Evolutionary conservation across 92 coral and sea anemone species (phyloP), one percentile per base, ranked within the genome.

Genomic region (Hydrozoanthus gracilis): DNA sequence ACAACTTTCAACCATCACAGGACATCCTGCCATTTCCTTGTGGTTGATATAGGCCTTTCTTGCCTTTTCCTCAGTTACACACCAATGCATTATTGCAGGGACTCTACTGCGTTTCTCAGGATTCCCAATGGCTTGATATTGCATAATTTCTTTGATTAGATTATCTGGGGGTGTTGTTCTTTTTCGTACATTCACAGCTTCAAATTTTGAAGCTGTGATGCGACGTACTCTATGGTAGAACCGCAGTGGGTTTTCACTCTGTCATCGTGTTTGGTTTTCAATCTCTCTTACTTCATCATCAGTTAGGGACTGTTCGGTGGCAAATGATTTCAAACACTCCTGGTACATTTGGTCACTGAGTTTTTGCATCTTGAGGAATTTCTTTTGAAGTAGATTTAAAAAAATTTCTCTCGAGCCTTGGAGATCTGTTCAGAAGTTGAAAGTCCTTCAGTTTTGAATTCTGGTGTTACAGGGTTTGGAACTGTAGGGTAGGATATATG

Each of bases 181-280:
- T 61, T 83, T 75, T 49, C 61, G 80, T 54, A 66, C 75, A 68
- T 76, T 69, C 52, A 86, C 73, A 50, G 66, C 68, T 17, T 84
- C 89, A 86, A 86, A 86, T 73, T 47, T 45, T 66, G 89, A 78
- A 39, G 85, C 89, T 78, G 89, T 87, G 73, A 87, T 87, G 62
- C 86, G 73, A 82, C 79, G 78, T 15, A 77, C 78, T 52, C 79
- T 68, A 67, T 74, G 71, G 45, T 87, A 66, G 71, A 87, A 77
- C 78, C 86, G 78, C 82, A 52, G 61, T 68, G 89, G 79, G 62
- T 87, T 87, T 27, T 18, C 89, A 78, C 86, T 78, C 51, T 87
- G 83, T 7, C 89, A 68, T 12, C 83, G 56, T 76, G 89, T 86
- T 76, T 35, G 58, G 48, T 76, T 62, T 62, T 86, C 88, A 86